phyloP scores from a whole-genome alignment of 2,888 invertebrate genomes.

The Cyclophora punctaria region DNA sequence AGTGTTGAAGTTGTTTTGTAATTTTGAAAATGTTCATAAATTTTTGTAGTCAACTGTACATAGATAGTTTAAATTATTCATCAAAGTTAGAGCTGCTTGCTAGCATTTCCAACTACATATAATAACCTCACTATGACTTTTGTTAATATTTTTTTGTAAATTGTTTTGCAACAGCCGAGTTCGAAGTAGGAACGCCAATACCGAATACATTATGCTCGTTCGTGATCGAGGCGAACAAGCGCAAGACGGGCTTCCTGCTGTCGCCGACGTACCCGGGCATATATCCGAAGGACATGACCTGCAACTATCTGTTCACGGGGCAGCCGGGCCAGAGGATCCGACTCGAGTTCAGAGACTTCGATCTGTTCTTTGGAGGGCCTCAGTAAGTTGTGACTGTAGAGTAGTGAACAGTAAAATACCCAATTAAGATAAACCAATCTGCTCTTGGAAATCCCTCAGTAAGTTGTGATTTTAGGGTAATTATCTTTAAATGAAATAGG shows the following conservation, averaged over 20 bases:
- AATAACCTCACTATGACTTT: neutral
- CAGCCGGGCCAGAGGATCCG: constrained; percentile 92
- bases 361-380: constrained; percentile 97
- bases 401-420: too few relatives aligned
- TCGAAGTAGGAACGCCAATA: constrained; percentile 92
- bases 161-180: constrained; percentile 80
- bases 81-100: too few relatives aligned
- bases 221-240: constrained; percentile 84
- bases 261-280: constrained; percentile 99
- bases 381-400: constrained; percentile 82
- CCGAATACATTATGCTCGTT: constrained; percentile 92
- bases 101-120: too few relatives aligned
- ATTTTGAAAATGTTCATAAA: too few relatives aligned
- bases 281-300: constrained; percentile 96
- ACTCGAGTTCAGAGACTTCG: constrained; percentile 97
- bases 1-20: too few relatives aligned
- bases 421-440: too few relatives aligned
- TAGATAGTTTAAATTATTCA: too few relatives aligned
- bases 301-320: constrained; percentile 95
- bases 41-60: too few relatives aligned
- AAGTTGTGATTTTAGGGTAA: too few relatives aligned
- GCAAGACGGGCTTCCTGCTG: constrained; percentile 88
- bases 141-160: neutral
- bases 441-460: too few relatives aligned
- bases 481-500: too few relatives aligned